Conservation (phyloP, 2,113 vertebrate genomes). For the Tetrax tetrax region DNA sequence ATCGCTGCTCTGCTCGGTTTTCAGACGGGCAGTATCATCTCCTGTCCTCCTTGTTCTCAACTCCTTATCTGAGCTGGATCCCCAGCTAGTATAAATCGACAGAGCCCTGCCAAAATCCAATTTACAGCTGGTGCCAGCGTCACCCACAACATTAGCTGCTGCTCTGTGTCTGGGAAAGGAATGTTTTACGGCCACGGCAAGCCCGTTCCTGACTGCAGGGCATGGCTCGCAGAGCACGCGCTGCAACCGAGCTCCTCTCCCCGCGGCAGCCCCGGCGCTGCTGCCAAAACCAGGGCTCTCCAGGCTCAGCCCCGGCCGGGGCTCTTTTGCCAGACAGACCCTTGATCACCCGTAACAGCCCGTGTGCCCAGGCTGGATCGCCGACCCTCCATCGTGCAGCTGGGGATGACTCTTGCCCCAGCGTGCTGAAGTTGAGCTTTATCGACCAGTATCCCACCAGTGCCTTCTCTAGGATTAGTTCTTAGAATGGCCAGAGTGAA, state of each 20-base stretch:
- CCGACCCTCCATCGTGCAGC: rapidly evolving
- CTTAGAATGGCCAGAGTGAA: not conserved
- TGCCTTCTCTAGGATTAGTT: not conserved
- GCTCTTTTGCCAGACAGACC: not conserved
- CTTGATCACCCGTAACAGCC: not conserved
- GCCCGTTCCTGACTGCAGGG: not conserved
- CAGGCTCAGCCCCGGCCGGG: not conserved
- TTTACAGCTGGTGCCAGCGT: not conserved
- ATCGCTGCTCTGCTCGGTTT: not conserved
- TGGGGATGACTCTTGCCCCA: not conserved
- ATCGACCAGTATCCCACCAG: not conserved
- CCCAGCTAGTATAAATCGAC: not conserved
- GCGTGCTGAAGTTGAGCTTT: not conserved
- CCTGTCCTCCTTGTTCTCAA: not conserved
- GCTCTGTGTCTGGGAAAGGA: not conserved
- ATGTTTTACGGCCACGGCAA: not conserved
- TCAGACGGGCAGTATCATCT: not conserved
- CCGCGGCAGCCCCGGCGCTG: not conserved
- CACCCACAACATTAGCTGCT: not conserved
- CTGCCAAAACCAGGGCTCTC: not conserved
- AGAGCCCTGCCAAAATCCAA: not conserved
- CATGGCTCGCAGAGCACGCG: not conserved
- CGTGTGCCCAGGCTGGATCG: not conserved
- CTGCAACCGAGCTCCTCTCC: not conserved
- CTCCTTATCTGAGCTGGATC: not conserved